Evolutionary conservation across 2,113 vertebrate genomes (phyloP).

Genomic region (Pimephales promelas): DNA sequence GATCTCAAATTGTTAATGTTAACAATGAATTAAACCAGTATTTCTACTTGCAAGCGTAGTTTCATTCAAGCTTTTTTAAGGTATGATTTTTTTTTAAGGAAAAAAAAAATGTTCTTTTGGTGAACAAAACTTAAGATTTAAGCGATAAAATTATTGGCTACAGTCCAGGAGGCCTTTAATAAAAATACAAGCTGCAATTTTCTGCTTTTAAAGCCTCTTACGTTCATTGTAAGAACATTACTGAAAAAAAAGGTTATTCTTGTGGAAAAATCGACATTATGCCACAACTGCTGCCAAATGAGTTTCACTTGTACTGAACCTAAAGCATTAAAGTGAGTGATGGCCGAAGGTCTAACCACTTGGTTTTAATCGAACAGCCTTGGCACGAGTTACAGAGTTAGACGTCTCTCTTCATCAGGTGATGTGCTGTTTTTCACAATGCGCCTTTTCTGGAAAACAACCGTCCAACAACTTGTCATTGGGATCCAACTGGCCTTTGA

Average conservation of each 20-base stretch:
- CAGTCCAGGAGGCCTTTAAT: no score
- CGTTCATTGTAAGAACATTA: neutral
- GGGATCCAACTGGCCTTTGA: conserved; percentile 52
- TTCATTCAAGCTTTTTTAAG: no score
- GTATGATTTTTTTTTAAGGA: no score
- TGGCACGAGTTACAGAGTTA: neutral
- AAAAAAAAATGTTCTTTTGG: no score
- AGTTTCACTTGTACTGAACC: neutral
- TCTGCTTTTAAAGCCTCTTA: neutral
- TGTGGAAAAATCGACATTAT: neutral
- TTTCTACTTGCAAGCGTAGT: no score
- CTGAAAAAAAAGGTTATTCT: neutral
- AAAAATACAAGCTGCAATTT: neutral
- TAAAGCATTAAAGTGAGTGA: conserved; percentile 2
- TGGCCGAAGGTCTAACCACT: conserved; percentile 4
- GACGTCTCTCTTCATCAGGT: neutral
- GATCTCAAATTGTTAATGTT: no score
- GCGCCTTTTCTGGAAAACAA: conserved; percentile 5
- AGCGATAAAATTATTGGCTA: no score
- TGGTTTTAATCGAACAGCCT: neutral
- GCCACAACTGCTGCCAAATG: neutral
- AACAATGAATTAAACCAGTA: no score
- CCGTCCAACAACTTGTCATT: conserved; percentile 36
- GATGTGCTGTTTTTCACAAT: conserved; percentile 6
- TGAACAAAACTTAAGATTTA: no score